A percentile compares a stretch with the other conserved stretches of the same genome.
These are phyloP conservation scores for Babylonia areolata DNA, from an alignment of 1,140 invertebrate genomes.

Conservation along the genomic window DNA sequence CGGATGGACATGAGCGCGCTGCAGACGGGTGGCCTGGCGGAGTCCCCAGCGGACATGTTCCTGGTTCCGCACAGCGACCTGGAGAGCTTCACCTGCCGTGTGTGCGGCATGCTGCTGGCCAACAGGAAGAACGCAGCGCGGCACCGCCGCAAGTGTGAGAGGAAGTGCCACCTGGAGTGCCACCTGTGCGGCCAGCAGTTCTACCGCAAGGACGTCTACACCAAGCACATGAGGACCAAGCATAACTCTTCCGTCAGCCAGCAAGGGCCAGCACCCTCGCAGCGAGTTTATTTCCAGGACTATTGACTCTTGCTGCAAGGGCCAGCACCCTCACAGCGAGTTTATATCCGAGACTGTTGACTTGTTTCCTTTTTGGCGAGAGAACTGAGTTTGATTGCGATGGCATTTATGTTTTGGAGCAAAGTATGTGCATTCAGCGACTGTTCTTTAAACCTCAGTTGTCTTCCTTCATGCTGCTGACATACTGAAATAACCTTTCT, in stretches of 20 bases:
- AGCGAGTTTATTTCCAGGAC: too few relatives aligned
- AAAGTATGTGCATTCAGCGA: too few relatives aligned
- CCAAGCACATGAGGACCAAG: conserved; percentile 21
- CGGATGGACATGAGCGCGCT: too few relatives aligned
- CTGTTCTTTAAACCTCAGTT: too few relatives aligned
- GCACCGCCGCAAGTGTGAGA: conserved; percentile 17
- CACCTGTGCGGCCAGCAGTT: conserved; percentile 1
- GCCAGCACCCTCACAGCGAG: background rate
- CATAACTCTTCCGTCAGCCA: background rate
- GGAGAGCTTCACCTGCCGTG: conserved; percentile 4
- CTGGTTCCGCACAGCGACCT: background rate
- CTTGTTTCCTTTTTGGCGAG: too few relatives aligned
- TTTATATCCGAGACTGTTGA: too few relatives aligned
- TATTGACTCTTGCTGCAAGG: too few relatives aligned
- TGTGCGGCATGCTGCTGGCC: conserved; percentile 24
- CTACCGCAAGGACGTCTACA: conserved; percentile 23
- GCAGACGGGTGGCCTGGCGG: background rate
- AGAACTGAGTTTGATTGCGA: too few relatives aligned
- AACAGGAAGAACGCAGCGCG: conserved; percentile 8
- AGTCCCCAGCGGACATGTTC: background rate
- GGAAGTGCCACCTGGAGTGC: conserved; percentile 22
- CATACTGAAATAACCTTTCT: too few relatives aligned
- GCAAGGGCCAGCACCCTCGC: background rate
- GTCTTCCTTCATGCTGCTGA: too few relatives aligned
- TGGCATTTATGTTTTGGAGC: too few relatives aligned